Evolutionary conservation across 2,888 invertebrate genomes (phyloP).

Genomic region (Orthosia cruda): DNA sequence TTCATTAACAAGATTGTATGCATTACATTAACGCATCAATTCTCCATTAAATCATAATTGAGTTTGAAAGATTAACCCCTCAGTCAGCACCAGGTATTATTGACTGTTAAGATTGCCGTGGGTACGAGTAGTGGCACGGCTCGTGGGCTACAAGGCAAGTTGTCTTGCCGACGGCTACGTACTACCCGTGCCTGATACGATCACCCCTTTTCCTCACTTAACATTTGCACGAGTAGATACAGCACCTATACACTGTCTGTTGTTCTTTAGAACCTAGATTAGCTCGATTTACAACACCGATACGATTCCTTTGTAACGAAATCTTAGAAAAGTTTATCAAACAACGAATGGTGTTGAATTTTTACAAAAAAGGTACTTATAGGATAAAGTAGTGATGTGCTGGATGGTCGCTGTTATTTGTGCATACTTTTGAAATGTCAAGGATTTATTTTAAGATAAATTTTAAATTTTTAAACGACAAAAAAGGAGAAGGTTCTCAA

Average conservation of each 20-base stretch:
- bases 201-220: constrained; percentile 63
- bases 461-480: too few species aligned
- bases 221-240: constrained; percentile 57
- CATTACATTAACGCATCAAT: constrained; percentile 18
- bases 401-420: not conserved
- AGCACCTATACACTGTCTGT: constrained; percentile 52
- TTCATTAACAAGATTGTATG: not conserved
- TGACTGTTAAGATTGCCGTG: constrained; percentile 37
- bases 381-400: not conserved
- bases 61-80: constrained; percentile 48
- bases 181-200: constrained; percentile 63
- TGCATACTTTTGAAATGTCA: not conserved
- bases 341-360: not conserved
- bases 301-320: constrained; percentile 19
- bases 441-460: not conserved
- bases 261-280: constrained; percentile 59
- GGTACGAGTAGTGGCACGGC: constrained; percentile 35
- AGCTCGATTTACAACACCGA: constrained; percentile 47
- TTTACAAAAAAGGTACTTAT: too few species aligned
- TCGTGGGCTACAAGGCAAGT: constrained; percentile 19
- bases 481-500: too few species aligned
- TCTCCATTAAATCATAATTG: constrained; percentile 23
- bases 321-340: constrained; percentile 2
- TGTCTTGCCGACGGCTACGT: constrained; percentile 48
- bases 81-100: constrained; percentile 41